These are phyloP conservation scores for Sarcoramphus papa DNA, from an alignment of 2,797 vertebrate species.

Conservation along the genomic window DNA sequence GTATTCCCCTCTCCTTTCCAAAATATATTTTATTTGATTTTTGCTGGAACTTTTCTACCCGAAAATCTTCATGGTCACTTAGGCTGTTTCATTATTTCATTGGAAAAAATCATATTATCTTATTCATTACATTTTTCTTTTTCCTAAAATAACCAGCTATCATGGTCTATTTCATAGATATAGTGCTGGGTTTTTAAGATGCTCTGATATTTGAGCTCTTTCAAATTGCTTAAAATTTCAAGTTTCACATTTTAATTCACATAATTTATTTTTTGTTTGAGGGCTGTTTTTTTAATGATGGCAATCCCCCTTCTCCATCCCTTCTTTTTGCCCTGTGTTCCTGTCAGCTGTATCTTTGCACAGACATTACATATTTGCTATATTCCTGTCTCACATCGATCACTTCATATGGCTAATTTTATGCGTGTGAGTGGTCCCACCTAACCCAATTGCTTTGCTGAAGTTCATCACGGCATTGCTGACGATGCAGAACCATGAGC, in stretches of 20 bases:
- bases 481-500: accelerated
- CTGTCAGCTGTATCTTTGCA: not conserved
- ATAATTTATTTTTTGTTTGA: not conserved
- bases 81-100: not conserved
- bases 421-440: not conserved
- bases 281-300: not conserved
- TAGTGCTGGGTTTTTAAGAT: not conserved
- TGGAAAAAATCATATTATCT: not conserved
- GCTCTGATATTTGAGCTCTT: not conserved
- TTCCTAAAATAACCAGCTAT: not conserved
- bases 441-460: not conserved
- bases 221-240: not conserved
- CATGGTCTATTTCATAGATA: accelerated
- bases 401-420: not conserved
- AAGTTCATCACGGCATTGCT: not conserved
- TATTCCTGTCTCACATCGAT: not conserved
- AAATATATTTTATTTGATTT: not conserved
- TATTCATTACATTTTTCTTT: not conserved
- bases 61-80: not conserved
- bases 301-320: accelerated
- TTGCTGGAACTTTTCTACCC: not conserved
- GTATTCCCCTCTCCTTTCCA: not conserved
- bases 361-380: accelerated
- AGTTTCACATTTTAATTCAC: not conserved
- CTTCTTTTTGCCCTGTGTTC: not conserved